Evolutionary conservation across 1,140 invertebrate species (phyloP).

Genomic region (Conus betulinus): DNA sequence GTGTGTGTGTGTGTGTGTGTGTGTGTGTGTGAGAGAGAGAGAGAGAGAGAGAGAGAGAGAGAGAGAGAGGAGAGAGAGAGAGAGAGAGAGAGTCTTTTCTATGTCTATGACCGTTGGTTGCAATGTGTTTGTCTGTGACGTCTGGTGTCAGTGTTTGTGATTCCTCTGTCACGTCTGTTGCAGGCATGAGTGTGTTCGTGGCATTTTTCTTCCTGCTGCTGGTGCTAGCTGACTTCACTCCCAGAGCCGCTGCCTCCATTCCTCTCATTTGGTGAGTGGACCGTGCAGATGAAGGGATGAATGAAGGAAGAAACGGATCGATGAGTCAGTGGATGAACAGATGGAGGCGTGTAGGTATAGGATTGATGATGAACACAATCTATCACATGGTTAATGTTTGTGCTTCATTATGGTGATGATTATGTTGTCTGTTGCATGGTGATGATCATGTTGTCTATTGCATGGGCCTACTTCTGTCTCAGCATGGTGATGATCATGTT

Average conservation of each 20-base stretch:
- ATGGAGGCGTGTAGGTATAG: too few relatives aligned
- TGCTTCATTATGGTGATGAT: too few relatives aligned
- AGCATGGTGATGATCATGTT: not conserved
- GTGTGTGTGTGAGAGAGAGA: not conserved
- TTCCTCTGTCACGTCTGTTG: slow-evolving; percentile 24
- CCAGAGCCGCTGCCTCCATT: slow-evolving; percentile 64
- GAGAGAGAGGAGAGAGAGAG: too few relatives aligned
- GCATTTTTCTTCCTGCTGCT: slow-evolving; percentile 67
- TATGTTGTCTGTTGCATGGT: too few relatives aligned
- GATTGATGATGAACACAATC: too few relatives aligned
- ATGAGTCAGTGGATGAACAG: too few relatives aligned
- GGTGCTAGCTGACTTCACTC: slow-evolving; percentile 64
- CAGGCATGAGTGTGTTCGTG: slow-evolving; percentile 70
- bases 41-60: too few relatives aligned
- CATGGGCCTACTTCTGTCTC: not conserved
- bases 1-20: slow-evolving; percentile 9
- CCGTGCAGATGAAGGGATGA: too few relatives aligned
- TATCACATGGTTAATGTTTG: too few relatives aligned
- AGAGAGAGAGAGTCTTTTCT: too few relatives aligned
- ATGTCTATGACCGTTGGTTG: not conserved
- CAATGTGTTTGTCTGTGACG: not conserved
- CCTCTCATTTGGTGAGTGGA: slow-evolving; percentile 67
- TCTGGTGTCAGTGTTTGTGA: too few relatives aligned
- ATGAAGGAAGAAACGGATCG: too few relatives aligned
- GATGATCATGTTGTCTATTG: not conserved